phyloP scores from a whole-genome alignment of 2,113 vertebrate genomes.

The Dicentrarchus labrax region DNA sequence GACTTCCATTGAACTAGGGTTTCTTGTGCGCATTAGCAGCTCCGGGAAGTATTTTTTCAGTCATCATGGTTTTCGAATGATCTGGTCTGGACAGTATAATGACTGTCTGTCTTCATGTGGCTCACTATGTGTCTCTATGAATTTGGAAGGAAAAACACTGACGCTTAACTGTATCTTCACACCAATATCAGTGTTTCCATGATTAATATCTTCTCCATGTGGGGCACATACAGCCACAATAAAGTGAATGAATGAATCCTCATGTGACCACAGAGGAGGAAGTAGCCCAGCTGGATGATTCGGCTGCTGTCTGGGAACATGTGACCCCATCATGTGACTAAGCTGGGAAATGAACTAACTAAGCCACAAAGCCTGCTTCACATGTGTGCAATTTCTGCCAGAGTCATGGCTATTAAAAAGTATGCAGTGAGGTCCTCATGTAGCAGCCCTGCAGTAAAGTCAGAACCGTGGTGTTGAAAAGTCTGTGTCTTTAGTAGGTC shows the following conservation, averaged over 20 bases:
- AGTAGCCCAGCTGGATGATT: constrained; percentile 65
- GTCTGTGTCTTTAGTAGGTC: constrained; percentile 36
- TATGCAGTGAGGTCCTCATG: constrained; percentile 15
- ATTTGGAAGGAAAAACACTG: not conserved
- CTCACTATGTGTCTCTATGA: not conserved
- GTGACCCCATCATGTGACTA: constrained; percentile 75
- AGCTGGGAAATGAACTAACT: constrained; percentile 22
- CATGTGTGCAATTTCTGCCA: constrained; percentile 44
- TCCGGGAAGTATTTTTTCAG: not conserved
- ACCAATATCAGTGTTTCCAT: constrained; percentile 51
- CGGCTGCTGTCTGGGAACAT: constrained; percentile 66
- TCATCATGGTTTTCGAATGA: not conserved
- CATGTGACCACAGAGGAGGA: constrained; percentile 77
- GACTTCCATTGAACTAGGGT: not conserved
- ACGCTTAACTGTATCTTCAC: not conserved
- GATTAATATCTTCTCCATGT: constrained; percentile 35
- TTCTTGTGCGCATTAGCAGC: not conserved
- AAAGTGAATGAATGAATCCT: constrained; percentile 74
- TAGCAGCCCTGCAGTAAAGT: constrained; percentile 19
- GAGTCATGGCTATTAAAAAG: constrained; percentile 27
- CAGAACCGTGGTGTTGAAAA: constrained; percentile 17
- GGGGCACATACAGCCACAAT: constrained; percentile 36
- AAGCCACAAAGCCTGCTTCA: constrained; percentile 52
- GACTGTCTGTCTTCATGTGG: not conserved
- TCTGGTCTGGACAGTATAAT: not conserved